Conservation (phyloP, 1,140 invertebrate genomes). For the Lepidurus apus region DNA sequence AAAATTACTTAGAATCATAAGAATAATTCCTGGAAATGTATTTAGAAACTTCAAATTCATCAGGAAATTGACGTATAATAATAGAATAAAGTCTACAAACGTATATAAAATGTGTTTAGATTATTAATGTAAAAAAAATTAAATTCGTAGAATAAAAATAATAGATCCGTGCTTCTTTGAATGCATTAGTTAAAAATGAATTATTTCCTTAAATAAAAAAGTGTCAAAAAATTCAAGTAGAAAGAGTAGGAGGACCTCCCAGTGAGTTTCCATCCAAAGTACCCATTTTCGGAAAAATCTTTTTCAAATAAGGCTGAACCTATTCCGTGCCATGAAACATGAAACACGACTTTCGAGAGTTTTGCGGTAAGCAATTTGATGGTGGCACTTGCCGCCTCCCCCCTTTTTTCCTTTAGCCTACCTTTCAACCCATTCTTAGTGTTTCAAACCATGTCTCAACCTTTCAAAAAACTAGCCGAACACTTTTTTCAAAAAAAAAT, state of each 20-base stretch:
- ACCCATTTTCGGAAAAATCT: background rate
- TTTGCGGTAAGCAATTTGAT: constrained; percentile 6
- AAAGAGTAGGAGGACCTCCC: background rate
- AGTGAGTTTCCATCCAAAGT: constrained; percentile 3
- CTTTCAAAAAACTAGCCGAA: no score
- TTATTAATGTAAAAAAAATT: no score
- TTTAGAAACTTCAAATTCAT: no score
- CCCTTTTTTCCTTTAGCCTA: background rate
- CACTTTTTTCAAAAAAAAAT: background rate
- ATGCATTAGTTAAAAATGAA: no score
- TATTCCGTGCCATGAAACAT: constrained; percentile 18
- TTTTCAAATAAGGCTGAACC: constrained; percentile 11
- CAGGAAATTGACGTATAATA: no score
- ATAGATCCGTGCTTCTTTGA: no score
- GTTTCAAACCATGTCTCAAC: no score
- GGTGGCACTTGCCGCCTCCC: background rate
- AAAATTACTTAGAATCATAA: no score
- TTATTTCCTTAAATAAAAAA: background rate
- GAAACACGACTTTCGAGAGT: constrained; percentile 12
- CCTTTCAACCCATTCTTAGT: background rate
- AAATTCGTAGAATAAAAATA: no score
- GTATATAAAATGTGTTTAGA: no score
- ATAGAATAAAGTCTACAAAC: no score
- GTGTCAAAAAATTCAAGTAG: background rate
- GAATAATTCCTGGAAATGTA: no score